Evolutionary conservation across 2,113 vertebrate species (phyloP).

Genomic region (Leucosticte australis): DNA sequence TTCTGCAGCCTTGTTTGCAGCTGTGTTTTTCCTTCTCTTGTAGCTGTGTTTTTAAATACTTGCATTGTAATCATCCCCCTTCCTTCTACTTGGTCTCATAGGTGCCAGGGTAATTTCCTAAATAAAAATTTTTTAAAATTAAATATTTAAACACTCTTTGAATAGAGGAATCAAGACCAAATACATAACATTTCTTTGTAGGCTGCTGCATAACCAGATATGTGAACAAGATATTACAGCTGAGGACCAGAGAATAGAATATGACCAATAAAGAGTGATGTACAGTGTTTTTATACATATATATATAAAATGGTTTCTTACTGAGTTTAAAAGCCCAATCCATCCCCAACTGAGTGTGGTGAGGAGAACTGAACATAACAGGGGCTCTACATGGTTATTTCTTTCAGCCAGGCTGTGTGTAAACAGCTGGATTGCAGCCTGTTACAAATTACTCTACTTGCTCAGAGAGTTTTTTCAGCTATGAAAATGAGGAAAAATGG

Average conservation of each 20-base stretch:
- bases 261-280: background rate
- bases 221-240: background rate
- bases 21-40: background rate
- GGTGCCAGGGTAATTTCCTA: background rate
- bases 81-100: background rate
- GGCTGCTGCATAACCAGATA: background rate
- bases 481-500: background rate
- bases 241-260: background rate
- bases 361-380: background rate
- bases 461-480: background rate
- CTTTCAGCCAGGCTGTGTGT: background rate
- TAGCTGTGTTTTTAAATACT: background rate
- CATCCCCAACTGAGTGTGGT: background rate
- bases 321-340: background rate
- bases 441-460: background rate
- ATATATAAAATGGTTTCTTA: background rate
- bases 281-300: background rate
- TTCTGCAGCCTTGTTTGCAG: background rate
- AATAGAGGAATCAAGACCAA: background rate
- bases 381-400: background rate
- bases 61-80: background rate
- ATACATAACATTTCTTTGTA: background rate
- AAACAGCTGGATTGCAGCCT: background rate
- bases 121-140: too few species aligned
- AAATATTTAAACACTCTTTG: background rate